Conservation (phyloP, 2,888 invertebrate species). For the Heteropelma amictum region DNA sequence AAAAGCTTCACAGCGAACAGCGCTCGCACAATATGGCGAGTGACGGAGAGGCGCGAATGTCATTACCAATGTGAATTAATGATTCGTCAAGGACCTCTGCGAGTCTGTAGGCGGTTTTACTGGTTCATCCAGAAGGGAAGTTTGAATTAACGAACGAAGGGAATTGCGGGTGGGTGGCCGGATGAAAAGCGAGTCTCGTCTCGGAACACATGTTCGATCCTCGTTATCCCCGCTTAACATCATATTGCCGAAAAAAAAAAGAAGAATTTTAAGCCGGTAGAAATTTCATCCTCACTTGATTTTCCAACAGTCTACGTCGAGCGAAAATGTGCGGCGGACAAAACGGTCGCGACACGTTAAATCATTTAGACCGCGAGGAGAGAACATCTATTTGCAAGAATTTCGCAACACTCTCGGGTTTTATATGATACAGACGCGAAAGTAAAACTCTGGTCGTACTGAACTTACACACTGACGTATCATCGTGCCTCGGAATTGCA, state of each 20-base stretch:
- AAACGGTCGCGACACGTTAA: constrained; percentile 11
- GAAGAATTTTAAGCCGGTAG: background rate
- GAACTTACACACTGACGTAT: background rate
- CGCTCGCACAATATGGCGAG: constrained; percentile 7
- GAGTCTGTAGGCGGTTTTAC: constrained; percentile 27
- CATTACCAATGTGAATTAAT: constrained; percentile 56
- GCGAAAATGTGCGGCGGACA: background rate
- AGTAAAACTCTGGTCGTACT: constrained; percentile 14
- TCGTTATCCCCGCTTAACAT: background rate
- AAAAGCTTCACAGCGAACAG: background rate
- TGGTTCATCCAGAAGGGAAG: constrained; percentile 24
- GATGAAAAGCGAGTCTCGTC: constrained; percentile 13
- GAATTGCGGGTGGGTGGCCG: constrained; percentile 40
- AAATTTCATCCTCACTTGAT: background rate
- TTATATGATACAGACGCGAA: background rate
- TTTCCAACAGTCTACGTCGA: background rate
- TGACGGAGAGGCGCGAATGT: constrained; percentile 41
- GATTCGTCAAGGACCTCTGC: constrained; percentile 49
- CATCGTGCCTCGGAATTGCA: background rate
- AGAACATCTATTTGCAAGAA: constrained; percentile 32
- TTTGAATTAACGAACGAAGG: constrained; percentile 21
- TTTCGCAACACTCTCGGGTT: constrained; percentile 31
- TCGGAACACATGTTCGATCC: background rate
- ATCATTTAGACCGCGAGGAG: constrained; percentile 20
- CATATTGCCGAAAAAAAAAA: background rate